A percentile compares a stretch with the other conserved stretches of the same genome.
These are phyloP conservation scores for Clarias platycephalus DNA, from an alignment of 2,797 vertebrate species.

Conservation along the genomic window DNA sequence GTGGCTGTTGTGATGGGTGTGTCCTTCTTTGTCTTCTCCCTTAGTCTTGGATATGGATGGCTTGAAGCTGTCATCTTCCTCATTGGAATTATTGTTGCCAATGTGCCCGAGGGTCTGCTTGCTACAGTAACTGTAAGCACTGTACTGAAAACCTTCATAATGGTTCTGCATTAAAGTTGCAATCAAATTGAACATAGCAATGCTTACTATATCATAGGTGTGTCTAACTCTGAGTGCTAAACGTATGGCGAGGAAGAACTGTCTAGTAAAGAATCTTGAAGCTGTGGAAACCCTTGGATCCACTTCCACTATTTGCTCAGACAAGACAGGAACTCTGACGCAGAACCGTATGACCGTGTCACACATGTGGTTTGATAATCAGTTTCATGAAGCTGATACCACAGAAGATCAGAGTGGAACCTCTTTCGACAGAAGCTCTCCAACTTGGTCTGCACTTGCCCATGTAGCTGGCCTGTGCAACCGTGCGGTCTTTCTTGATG, in stretches of 20 bases:
- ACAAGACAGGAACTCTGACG: constrained; percentile 88
- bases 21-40: constrained; percentile 88
- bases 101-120: constrained; percentile 92
- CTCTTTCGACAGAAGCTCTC: constrained; percentile 88
- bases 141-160: not conserved
- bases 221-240: constrained; percentile 96
- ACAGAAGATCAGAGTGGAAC: constrained; percentile 90
- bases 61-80: constrained; percentile 96
- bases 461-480: constrained; percentile 92
- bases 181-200: not conserved
- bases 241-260: constrained; percentile 97
- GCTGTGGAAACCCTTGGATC: constrained; percentile 93
- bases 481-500: constrained; percentile 90
- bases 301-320: constrained; percentile 89
- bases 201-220: no score
- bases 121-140: constrained; percentile 92
- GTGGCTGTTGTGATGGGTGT: constrained; percentile 94
- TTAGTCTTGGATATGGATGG: constrained; percentile 92
- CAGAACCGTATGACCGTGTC: constrained; percentile 93
- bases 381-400: constrained; percentile 89
- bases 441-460: constrained; percentile 85
- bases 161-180: no score
- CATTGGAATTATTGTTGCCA: constrained; percentile 96
- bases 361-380: constrained; percentile 94
- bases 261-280: constrained; percentile 94